Evolutionary conservation across 2,113 vertebrate genomes (phyloP), one percentile per base, ranked within the genome.

Genomic region (Mastomys coucha): DNA sequence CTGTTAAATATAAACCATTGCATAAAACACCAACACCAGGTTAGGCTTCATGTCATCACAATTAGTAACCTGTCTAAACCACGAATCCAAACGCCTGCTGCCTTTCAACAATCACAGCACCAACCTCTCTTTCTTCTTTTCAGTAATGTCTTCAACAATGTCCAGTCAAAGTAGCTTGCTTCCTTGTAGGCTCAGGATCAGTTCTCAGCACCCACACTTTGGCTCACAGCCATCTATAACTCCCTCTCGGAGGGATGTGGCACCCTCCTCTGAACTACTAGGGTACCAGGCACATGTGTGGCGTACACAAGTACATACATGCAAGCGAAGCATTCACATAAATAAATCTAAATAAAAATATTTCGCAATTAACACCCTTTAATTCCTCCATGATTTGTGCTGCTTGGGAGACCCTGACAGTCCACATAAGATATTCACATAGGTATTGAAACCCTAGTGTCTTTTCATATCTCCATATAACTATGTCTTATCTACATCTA

Each of bases 331-430:
- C 76, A 53, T 51, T 33, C 31, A 17, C 28, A 53, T 36, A 36
- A 80, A 80, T 56, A 53, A 56, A 56, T 36, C 9, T 20, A 60
- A 82, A 81, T 58, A 81, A 82, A 86, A 69, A 87, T 19, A 51
- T 87, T 53, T 51, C 31, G 24, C 31, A 8, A 5, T n/a, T 72
- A 88, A 51, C 63, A 69, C 17, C 10, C 77, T 36, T 51, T 33
- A 1, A 2, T n/a, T 7, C 82, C 60, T 53, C 1, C 12, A 28
- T 28, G 7, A 42, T 24, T 19, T 9, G 7, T 53, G 42, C 42
- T 42, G 0, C 0, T 67, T 45, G 7, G 26, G 65, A 75, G 60
- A 16, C 65, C 2, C 0, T 20, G 45, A 39, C 14, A 6, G 0
- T 17, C 51, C 42, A 58, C 9, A 14, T 20, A 26, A 4, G 2